These are phyloP conservation scores for Drosophila sp. DNA, from an alignment of 1,140 invertebrate genomes.

Conservation along the genomic window DNA sequence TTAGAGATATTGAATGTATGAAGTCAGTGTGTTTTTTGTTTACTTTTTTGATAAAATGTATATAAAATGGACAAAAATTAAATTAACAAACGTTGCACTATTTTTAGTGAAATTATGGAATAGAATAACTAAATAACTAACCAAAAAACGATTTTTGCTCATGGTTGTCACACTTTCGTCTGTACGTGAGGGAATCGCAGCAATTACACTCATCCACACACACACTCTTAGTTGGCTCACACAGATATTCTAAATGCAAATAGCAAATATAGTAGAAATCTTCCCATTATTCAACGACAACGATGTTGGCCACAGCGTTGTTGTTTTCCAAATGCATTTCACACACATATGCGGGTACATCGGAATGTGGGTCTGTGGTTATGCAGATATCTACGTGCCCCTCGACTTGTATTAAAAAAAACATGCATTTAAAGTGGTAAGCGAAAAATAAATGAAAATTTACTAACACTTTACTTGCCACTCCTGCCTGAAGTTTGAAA, in stretches of 20 bases:
- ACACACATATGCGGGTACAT: slow-evolving; percentile 8
- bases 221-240: neutral
- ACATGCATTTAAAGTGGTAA: slow-evolving; percentile 1
- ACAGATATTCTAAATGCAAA: slow-evolving; percentile 50
- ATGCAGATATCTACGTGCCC: slow-evolving; percentile 28
- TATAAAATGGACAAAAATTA: slow-evolving; percentile 2
- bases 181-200: neutral
- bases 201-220: slow-evolving; percentile 11
- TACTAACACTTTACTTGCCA: slow-evolving; percentile 16
- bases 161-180: neutral
- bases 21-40: slow-evolving; percentile 17
- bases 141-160: slow-evolving; percentile 7
- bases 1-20: no score
- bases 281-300: slow-evolving; percentile 37
- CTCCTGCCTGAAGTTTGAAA: slow-evolving; percentile 4
- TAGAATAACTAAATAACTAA: slow-evolving; percentile 20
- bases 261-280: slow-evolving; percentile 54
- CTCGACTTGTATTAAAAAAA: slow-evolving; percentile 1
- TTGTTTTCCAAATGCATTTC: slow-evolving; percentile 56
- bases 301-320: slow-evolving; percentile 45
- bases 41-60: slow-evolving; percentile 9
- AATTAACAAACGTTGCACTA: slow-evolving; percentile 25
- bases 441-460: slow-evolving; percentile 12
- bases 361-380: slow-evolving; percentile 4
- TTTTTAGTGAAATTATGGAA: slow-evolving; percentile 23